Conservation (phyloP, 2,888 invertebrate species). For the Oxystoma pomonae region DNA sequence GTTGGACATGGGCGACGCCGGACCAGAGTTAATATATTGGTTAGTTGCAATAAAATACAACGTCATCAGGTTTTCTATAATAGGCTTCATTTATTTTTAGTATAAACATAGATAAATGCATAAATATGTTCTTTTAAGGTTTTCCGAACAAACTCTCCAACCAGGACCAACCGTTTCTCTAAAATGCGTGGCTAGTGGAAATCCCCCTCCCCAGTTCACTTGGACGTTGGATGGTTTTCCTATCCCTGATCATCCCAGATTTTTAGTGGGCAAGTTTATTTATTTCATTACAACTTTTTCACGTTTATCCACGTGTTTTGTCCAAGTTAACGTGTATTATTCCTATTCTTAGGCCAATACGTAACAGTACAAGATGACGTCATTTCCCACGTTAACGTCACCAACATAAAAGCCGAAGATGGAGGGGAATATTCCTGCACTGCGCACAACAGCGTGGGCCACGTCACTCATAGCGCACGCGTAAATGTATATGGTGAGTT, state of each 20-base stretch:
- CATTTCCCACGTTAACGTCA: constrained; percentile 88
- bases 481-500: constrained; percentile 22
- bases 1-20: constrained; percentile 78
- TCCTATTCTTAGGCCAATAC: constrained; percentile 60
- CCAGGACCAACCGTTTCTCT: constrained; percentile 88
- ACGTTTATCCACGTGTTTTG: too few species aligned
- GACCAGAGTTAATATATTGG: constrained; percentile 85
- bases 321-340: not conserved
- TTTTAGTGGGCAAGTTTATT: constrained; percentile 62
- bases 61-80: not conserved
- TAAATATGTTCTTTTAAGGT: constrained; percentile 39
- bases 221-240: constrained; percentile 90
- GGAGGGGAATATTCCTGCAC: constrained; percentile 86
- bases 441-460: constrained; percentile 78
- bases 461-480: constrained; percentile 58
- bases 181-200: constrained; percentile 92
- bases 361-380: constrained; percentile 90
- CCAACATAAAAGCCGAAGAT: constrained; percentile 82
- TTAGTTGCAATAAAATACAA: constrained; percentile 6
- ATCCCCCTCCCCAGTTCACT: constrained; percentile 87
- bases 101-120: not conserved
- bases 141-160: constrained; percentile 87
- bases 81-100: not conserved
- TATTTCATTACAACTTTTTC: too few species aligned
- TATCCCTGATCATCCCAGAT: constrained; percentile 57